These are phyloP conservation scores for Syrista parreyssii DNA, from an alignment of 2,888 invertebrate species.

Conservation along the genomic window DNA sequence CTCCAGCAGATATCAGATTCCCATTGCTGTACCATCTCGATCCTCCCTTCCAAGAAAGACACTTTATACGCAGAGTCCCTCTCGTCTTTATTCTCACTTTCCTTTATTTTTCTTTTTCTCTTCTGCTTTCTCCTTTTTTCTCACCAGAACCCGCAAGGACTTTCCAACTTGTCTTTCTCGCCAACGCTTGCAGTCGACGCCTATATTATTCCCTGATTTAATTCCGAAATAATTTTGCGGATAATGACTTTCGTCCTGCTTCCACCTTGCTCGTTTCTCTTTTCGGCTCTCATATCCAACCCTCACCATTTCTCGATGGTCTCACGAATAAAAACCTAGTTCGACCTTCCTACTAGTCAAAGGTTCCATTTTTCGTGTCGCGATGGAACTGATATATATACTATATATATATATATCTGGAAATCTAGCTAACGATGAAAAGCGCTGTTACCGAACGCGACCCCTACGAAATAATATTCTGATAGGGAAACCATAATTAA, in stretches of 20 bases:
- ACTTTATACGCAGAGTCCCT: conserved; percentile 12
- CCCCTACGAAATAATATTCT: conserved; percentile 11
- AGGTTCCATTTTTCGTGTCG: too few relatives aligned
- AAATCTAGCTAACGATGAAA: conserved; percentile 13
- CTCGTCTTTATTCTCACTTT: conserved; percentile 11
- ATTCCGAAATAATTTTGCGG: conserved; percentile 40
- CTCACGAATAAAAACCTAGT: too few relatives aligned
- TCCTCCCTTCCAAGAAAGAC: not conserved
- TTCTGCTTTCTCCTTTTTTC: conserved; percentile 20
- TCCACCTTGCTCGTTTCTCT: conserved; percentile 5
- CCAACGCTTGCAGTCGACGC: conserved; percentile 24
- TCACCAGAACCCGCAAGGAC: not conserved
- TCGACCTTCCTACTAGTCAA: too few relatives aligned
- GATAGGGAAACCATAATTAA: not conserved
- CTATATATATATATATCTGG: too few relatives aligned
- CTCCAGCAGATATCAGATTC: conserved; percentile 35
- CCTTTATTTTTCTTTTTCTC: conserved; percentile 16
- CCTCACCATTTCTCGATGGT: too few relatives aligned
- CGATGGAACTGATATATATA: too few relatives aligned
- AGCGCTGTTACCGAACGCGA: conserved; percentile 8
- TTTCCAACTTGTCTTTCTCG: conserved; percentile 17
- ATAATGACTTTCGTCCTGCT: conserved; percentile 34
- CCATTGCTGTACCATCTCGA: conserved; percentile 4
- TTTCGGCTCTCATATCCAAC: not conserved
- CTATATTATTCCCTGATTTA: conserved; percentile 36